Evolutionary conservation across 2,113 vertebrate species (phyloP).

Genomic region (Archocentrus centrarchus): DNA sequence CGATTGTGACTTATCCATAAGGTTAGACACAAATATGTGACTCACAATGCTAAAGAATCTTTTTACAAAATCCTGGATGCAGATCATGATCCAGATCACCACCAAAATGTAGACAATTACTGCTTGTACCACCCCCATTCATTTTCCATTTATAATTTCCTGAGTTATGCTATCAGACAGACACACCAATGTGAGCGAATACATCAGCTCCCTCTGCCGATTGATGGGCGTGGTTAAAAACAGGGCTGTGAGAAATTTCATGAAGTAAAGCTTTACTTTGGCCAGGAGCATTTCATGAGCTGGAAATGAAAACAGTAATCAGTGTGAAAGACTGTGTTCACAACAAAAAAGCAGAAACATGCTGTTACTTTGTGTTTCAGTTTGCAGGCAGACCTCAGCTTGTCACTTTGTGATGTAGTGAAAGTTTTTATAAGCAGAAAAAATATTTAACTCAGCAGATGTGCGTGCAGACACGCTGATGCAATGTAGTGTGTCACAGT

Average conservation of each 20-base stretch:
- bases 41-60: no score
- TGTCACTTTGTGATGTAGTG: neutral
- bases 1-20: no score
- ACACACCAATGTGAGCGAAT: no score
- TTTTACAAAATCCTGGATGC: no score
- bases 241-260: neutral
- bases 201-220: no score
- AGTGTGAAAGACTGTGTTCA: neutral
- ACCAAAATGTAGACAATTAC: no score
- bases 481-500: neutral
- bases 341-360: neutral
- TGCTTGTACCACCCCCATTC: no score
- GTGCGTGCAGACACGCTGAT: slow-evolving; percentile 15
- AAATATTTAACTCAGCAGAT: neutral
- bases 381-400: neutral
- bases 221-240: no score
- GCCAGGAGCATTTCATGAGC: neutral
- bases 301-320: slow-evolving; percentile 1
- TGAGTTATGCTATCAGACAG: no score
- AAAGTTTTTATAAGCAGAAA: neutral
- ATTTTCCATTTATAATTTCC: no score
- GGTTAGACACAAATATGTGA: no score
- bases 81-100: no score
- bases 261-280: neutral
- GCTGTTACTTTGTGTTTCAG: neutral